Base-by-base conservation (phyloP, 2,113 vertebrate genomes). In the Rhinogobius similis region DNA sequence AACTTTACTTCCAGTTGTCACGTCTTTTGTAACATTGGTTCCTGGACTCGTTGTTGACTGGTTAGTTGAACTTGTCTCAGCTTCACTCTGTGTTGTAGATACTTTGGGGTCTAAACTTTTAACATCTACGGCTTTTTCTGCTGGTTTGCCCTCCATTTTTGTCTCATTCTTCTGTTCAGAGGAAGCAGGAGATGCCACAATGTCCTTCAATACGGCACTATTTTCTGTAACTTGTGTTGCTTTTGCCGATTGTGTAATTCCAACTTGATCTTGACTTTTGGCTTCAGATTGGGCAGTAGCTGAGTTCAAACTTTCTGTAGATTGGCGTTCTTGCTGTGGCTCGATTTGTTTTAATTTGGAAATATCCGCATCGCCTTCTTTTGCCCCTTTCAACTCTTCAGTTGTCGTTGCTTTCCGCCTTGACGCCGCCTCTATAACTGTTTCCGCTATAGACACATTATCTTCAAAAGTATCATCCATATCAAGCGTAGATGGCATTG, bases 341-440 rank as follows among this genome's bases (percentile, higher is more conserved):
- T 29, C 24, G 8, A 0, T 56, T 56, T 27, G 24, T 7, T 12
- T n/a, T 16, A 18, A 6, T 43, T 43, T 43, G 41, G 41, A 43
- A 13, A 43, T 43, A 36, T 36, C 32, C 8, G 32, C 32, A 36
- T 36, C 8, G 8, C 7, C 18, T 52, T 52, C 48, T 52, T 52
- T 52, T 1, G 50, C 1, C 43, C 36, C 20, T 41, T 72, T 65
- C 0, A 59, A 24, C 23, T 71, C 50, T 18, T 62, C 16, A 62
- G 67, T 32, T 46, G 73, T 53, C 18, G 18, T 38, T 50, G 36
- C 18, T 70, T 27, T 23, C 18, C 24, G 14, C 21, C 26, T 72
- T 7, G 64, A 20, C 21, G 38, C 39, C 36, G 52, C 52, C 18
- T 77, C 67, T 83, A 36, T 38, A 63, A 27, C 41, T 27, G 65